Percentiles rank a stretch among this genome's conserved stretches.
Conservation (phyloP, 2,888 invertebrate genomes). For the Drosophila leonis region DNA sequence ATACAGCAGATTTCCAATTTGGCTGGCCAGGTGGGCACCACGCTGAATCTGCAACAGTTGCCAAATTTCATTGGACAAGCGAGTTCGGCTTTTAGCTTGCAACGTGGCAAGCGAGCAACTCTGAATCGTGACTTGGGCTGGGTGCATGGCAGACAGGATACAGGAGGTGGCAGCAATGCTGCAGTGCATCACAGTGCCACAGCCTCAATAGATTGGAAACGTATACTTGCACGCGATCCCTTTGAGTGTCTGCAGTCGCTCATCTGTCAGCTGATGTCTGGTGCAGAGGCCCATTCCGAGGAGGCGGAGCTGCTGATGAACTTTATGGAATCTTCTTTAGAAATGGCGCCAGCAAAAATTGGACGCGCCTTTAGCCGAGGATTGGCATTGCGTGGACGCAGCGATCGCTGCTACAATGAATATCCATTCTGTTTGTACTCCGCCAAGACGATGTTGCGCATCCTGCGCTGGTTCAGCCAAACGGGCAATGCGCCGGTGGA, state of each 20-base stretch:
- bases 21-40: slow-evolving; percentile 64
- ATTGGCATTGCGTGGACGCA: slow-evolving; percentile 68
- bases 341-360: slow-evolving; percentile 80
- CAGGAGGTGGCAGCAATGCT: slow-evolving; percentile 1
- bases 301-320: slow-evolving; percentile 81
- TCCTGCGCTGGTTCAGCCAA: slow-evolving; percentile 83
- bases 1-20: slow-evolving; percentile 73
- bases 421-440: slow-evolving; percentile 85
- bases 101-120: slow-evolving; percentile 74
- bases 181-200: slow-evolving; percentile 13
- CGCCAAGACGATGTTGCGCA: slow-evolving; percentile 83
- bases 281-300: slow-evolving; percentile 75
- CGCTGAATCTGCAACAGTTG: slow-evolving; percentile 54
- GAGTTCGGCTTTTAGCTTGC: slow-evolving; percentile 62
- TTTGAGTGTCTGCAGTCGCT: slow-evolving; percentile 84
- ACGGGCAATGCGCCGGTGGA: slow-evolving; percentile 45
- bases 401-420: slow-evolving; percentile 81
- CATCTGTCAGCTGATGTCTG: slow-evolving; percentile 84
- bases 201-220: slow-evolving; percentile 81
- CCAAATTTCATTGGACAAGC: slow-evolving; percentile 57
- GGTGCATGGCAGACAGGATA: slow-evolving; percentile 32
- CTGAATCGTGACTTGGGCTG: slow-evolving; percentile 35
- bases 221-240: slow-evolving; percentile 82
- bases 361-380: slow-evolving; percentile 83
- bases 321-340: slow-evolving; percentile 78